Base-by-base conservation (phyloP, 1,140 invertebrate genomes). In the Drosophila cardini region DNA sequence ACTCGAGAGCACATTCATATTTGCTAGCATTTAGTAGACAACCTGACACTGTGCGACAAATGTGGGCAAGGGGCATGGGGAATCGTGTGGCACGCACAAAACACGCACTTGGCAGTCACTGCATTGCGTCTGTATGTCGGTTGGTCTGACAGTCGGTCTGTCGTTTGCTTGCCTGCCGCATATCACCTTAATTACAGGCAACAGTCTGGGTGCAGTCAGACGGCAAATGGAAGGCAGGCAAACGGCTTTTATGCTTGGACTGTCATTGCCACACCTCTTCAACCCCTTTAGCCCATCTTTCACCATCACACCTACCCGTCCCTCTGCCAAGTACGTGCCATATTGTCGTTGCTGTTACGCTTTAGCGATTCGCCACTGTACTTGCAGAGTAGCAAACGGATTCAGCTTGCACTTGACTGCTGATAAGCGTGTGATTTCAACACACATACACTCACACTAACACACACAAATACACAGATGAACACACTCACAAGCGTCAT, bases 131-230 rank as follows among this genome's bases (percentile, higher is more conserved):
- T 21, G 45, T 21, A 16, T 16, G 18, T 50, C 21, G 4, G 21
- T 48, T 21, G 2, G 11, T 65, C 30, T 32, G 16, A 43, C 38
- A n/a, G 43, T 42, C 30, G 10, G 50, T 11, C 11, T 10, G 36
- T 38, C 36, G 36, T 38, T 4, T 67, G 78, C 58, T 60, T 87
- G 80, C 50, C 53, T 78, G 84, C 80, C 76, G 77, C 84, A 84
- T 84, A 87, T 89, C 84, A 89, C 84, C 84, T 89, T 89, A 89
- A 89, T 89, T 89, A 89, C 84, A 89, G 84, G 76, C 84, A 89
- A 72, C 84, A 86, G 79, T 86, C 79, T 86, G 83, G 65, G 76
- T 85, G 76, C 83, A 86, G 83, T 87, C 79, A 86, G 79, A 83
- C 76, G 83, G 83, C 84, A 86, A 86, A 86, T 80, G 79, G 83